Conservation (phyloP, 2,888 invertebrate genomes). For the Portevinia maculata region DNA sequence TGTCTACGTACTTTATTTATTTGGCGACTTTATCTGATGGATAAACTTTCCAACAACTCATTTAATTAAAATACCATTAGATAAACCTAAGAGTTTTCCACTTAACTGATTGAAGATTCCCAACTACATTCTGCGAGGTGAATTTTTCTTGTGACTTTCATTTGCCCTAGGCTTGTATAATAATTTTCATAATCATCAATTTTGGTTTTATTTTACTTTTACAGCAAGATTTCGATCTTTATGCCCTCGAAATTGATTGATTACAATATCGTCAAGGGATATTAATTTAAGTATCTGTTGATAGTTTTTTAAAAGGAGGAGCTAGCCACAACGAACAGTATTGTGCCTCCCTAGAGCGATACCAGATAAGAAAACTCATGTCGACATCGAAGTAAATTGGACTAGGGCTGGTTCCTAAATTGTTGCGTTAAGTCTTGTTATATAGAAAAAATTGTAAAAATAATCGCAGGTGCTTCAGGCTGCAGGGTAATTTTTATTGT, state of each 20-base stretch:
- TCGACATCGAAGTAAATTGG: slow-evolving; percentile 60
- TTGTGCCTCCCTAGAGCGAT: slow-evolving; percentile 39
- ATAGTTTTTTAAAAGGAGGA: slow-evolving; percentile 57
- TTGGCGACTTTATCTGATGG: slow-evolving; percentile 22
- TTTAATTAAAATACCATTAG: slow-evolving; percentile 55
- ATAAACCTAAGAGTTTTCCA: slow-evolving; percentile 11
- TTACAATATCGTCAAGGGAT: slow-evolving; percentile 46
- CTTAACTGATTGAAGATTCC: slow-evolving; percentile 28
- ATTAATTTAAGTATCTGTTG: slow-evolving; percentile 71
- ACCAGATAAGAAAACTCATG: slow-evolving; percentile 44
- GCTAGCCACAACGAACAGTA: slow-evolving; percentile 3
- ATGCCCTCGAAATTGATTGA: slow-evolving; percentile 66
- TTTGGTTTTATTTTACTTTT: no score
- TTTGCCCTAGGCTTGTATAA: slow-evolving; percentile 59
- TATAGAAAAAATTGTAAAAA: slow-evolving; percentile 15
- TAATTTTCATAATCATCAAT: slow-evolving; percentile 64
- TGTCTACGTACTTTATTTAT: slow-evolving; percentile 16
- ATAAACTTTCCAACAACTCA: slow-evolving; percentile 34
- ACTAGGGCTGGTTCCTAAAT: slow-evolving; percentile 62
- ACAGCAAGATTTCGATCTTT: slow-evolving; percentile 46
- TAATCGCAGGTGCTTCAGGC: slow-evolving; percentile 37
- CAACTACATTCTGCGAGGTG: not conserved
- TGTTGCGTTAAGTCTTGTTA: slow-evolving; percentile 28
- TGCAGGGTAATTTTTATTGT: slow-evolving; percentile 18
- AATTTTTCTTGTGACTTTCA: slow-evolving; percentile 26